Conservation (phyloP, 2,113 vertebrate genomes). For the Eurystomus gularis region DNA sequence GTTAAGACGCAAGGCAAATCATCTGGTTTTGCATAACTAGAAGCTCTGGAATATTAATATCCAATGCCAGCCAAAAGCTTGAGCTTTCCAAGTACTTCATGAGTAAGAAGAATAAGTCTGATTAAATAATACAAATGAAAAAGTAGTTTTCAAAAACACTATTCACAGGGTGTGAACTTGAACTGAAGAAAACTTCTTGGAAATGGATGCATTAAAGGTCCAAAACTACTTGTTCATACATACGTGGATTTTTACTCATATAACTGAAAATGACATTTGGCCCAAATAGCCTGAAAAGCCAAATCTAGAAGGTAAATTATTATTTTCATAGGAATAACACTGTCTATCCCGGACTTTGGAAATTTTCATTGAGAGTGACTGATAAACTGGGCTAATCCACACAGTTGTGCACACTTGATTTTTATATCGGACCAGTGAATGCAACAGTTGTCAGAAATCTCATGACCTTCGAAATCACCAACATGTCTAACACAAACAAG, state of each 20-base stretch:
- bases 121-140: background rate
- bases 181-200: background rate
- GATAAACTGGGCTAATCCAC: background rate
- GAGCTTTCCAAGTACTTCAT: background rate
- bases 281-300: background rate
- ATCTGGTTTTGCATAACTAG: background rate
- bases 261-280: background rate
- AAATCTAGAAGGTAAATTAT: background rate
- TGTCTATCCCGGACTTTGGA: background rate
- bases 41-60: slow-evolving; percentile 1
- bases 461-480: background rate
- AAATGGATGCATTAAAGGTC: background rate
- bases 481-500: background rate
- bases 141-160: background rate
- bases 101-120: background rate
- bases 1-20: background rate
- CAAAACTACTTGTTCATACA: background rate
- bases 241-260: background rate
- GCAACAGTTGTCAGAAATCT: background rate
- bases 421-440: background rate
- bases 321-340: background rate
- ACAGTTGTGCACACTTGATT: background rate
- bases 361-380: background rate
- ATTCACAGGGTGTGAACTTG: background rate
- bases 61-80: background rate